Conservation (phyloP, 2,888 invertebrate genomes). For the Meiosimyza platycephala region DNA sequence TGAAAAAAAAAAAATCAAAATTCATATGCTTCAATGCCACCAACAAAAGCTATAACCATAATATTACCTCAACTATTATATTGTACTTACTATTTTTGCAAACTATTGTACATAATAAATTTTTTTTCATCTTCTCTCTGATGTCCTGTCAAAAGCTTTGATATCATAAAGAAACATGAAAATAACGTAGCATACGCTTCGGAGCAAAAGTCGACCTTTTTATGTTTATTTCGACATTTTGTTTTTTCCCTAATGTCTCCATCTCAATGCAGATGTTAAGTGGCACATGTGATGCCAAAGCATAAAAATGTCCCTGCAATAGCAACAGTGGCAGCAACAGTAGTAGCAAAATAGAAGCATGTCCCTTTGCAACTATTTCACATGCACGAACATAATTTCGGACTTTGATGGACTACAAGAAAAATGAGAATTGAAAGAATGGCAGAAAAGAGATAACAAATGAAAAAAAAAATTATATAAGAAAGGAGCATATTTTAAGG, state of each 20-base stretch:
- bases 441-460: neutral
- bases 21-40: neutral
- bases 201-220: slow-evolving; percentile 23
- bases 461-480: neutral
- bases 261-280: slow-evolving; percentile 24
- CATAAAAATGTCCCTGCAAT: slow-evolving; percentile 8
- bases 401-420: slow-evolving; percentile 39
- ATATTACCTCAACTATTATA: too few relatives aligned
- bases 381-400: slow-evolving; percentile 30
- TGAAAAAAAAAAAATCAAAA: too few relatives aligned
- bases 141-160: neutral
- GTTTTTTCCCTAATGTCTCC: slow-evolving; percentile 23
- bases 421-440: neutral
- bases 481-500: slow-evolving; percentile 15
- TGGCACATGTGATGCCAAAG: slow-evolving; percentile 23
- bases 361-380: slow-evolving; percentile 14
- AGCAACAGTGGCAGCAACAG: neutral
- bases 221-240: slow-evolving; percentile 25
- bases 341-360: neutral
- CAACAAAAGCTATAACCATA: neutral
- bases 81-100: too few relatives aligned
- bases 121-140: neutral
- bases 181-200: slow-evolving; percentile 17
- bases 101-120: too few relatives aligned
- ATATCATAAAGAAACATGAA: slow-evolving; percentile 6